Base-by-base conservation (phyloP, 2,113 vertebrate genomes). In the Passer montanus region DNA sequence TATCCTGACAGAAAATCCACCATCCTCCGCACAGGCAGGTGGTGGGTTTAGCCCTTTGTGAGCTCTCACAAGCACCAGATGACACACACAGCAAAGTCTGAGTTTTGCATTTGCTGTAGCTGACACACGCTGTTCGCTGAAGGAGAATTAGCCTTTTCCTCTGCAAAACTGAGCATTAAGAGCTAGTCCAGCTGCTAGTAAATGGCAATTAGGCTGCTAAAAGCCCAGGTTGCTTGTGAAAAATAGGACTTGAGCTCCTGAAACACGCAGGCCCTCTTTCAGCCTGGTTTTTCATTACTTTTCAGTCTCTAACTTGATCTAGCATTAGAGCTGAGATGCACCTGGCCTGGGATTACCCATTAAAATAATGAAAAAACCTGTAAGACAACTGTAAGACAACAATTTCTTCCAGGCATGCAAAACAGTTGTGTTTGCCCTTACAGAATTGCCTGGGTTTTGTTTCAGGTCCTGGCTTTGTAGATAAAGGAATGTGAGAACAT, bases 121-220 rank as follows among this genome's bases (percentile, higher is more conserved):
- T 91, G 84, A 81, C 74, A 62, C 39, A 70, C 5, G 74, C 87
- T 93, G 69, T 79, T 81, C 7, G 1, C 66, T 85, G 62, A 33
- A 55, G 74, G 35, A 62, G 92, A 91, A 88, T 90, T 60, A 84
- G 70, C 74, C n/a, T 78, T 79, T 93, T 58, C 59, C 62, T 80
- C 53, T 90, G 70, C 78, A 92, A 69, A 91, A 49, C 17, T 33
- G 46, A 76, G 72, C 67, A 30, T 49, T 91, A 49, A 50, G 75
- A 77, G 70, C 70, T 63, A 64, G 62, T 27, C 73, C 68, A 68
- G 44, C 77, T 79, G 60, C 69, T 84, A 56, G 44, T 26, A 59
- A 49, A 66, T 53, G 77, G 37, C 89, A 87, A 46, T 90, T 74
- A 92, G 72, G 69, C 68, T 87, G 73, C 94, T 87, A 49, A 92